These are phyloP conservation scores for Oryzias dopingdopingensis DNA, from an alignment of 2,797 vertebrate species.

Conservation along the genomic window DNA sequence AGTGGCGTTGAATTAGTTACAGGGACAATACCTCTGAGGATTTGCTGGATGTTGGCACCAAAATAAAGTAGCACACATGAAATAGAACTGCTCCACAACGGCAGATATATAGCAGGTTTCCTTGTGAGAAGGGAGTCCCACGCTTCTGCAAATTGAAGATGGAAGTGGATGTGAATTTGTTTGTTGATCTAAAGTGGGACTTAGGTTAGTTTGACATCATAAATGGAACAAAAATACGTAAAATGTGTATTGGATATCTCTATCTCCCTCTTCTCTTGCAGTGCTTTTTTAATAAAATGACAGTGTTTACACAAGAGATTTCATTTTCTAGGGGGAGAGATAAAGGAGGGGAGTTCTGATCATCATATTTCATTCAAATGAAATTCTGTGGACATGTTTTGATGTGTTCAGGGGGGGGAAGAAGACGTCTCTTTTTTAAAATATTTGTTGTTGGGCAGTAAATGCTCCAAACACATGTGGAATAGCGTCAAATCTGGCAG, in stretches of 20 bases:
- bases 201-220: constrained; percentile 1
- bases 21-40: constrained; percentile 38
- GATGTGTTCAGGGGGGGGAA: no score
- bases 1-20: constrained; percentile 50
- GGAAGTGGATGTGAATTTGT: neutral
- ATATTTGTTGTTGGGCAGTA: no score
- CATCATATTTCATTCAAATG: no score
- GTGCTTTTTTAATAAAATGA: neutral
- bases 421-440: no score
- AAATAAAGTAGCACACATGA: constrained; percentile 17
- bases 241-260: neutral
- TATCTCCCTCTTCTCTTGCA: neutral
- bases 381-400: no score
- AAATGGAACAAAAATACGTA: neutral
- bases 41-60: constrained; percentile 30
- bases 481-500: no score
- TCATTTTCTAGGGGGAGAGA: no score
- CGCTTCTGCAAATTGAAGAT: constrained; percentile 3
- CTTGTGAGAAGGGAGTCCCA: constrained; percentile 14
- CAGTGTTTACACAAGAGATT: neutral
- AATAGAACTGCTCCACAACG: constrained; percentile 20
- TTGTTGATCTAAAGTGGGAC: neutral
- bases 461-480: no score
- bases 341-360: no score
- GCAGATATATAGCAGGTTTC: constrained; percentile 6